Conservation (phyloP, 2,113 vertebrate genomes). For the Aldabrachelys gigantea region DNA sequence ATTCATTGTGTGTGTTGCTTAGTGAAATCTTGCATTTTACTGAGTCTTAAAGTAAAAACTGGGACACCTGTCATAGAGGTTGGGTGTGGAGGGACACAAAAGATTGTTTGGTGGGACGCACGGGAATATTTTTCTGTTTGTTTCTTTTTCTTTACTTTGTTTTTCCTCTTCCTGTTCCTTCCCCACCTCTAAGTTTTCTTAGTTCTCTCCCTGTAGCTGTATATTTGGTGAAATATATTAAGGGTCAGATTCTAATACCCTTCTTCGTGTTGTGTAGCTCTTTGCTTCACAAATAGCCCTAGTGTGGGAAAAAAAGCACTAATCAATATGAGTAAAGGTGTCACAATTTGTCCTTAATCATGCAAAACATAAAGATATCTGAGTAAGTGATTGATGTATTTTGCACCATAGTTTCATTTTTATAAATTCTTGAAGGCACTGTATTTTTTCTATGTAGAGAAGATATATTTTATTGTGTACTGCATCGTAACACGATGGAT, state of each 20-base stretch:
- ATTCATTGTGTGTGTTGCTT: not conserved
- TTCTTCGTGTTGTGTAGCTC: not conserved
- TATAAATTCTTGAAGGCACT: slow-evolving; percentile 33
- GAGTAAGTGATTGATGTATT: not conserved
- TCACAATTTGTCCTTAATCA: not conserved
- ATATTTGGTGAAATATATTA: not conserved
- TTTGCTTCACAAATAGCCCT: not conserved
- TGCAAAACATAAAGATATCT: not conserved
- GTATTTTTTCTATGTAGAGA: slow-evolving; percentile 27
- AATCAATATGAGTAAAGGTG: not conserved
- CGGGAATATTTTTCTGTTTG: not conserved
- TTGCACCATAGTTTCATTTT: not conserved
- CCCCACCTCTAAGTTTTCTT: not conserved
- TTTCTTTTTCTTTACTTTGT: rapidly evolving
- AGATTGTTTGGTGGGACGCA: not conserved
- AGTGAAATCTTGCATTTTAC: not conserved
- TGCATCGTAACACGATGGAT: slow-evolving; percentile 32
- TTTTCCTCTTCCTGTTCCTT: not conserved
- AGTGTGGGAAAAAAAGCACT: not conserved
- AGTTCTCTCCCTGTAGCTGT: not conserved
- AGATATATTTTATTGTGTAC: slow-evolving; percentile 34
- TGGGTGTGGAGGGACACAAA: not conserved
- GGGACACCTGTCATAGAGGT: not conserved
- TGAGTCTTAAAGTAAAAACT: not conserved
- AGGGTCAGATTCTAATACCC: not conserved